Base-by-base conservation (phyloP, 2,888 invertebrate species). In the Petrophora chlorosata region DNA sequence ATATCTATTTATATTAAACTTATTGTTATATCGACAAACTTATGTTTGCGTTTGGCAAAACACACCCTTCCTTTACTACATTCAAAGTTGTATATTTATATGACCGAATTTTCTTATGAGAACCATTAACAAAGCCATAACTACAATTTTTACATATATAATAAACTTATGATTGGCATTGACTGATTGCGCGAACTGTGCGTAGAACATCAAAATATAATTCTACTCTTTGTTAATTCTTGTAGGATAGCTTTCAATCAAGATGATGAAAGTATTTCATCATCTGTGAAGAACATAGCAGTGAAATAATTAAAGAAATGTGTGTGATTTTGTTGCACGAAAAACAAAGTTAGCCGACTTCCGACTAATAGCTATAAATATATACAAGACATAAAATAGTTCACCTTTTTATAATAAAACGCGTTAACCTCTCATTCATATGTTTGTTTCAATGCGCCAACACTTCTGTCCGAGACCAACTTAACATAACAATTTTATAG, bases 321-420 rank as follows among this genome's bases (percentile, higher is more conserved):
- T 15, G n/a, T 16, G 9, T 36, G 12, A 17, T 12, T 19, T 38
- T 19, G n/a, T 9, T 8, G 1, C 13, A 22, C 33, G 10, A 33
- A 28, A 29, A 34, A 34, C 19, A 12, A 39, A 34, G 22, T 46
- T 40, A 30, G 30, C 12, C 35, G 22, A 28, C 39, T 16, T 5
- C 4, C 4, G 9, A 48, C 50, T 57, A 40, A 28, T 23, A 35
- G 38, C 29, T 68, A 63, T 65, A 76, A 71, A 77, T 69, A 73
- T 59, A 63, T 63, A 82, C 88, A 89, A 89, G 89, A 87, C 87
- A 87, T 84, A 76, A 82, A 73, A 76, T 70, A 80, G 86, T 85
- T 89, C 89, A 88, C 89, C 89, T 87, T 82, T 78, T 70, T 67
- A 61, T 70, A 67, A 61, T 44, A 57, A 69, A 77, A 79, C 74